These are phyloP conservation scores for Diploscapter pachys DNA, from an alignment of 1,140 invertebrate species.

Conservation along the genomic window DNA sequence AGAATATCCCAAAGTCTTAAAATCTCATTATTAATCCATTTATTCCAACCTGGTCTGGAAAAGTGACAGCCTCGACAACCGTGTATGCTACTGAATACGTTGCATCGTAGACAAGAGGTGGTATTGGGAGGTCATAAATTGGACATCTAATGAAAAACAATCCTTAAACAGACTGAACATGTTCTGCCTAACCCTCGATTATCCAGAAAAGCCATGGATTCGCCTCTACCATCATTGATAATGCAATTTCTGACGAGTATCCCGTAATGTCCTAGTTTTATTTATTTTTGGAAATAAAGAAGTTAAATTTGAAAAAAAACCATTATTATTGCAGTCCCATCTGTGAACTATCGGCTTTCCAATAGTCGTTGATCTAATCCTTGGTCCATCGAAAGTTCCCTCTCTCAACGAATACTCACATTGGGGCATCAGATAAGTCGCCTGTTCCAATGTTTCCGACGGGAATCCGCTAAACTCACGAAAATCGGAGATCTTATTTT, in stretches of 20 bases:
- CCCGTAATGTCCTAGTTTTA: conserved; percentile 42
- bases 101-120: conserved; percentile 37
- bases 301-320: conserved; percentile 16
- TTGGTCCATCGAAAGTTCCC: conserved; percentile 45
- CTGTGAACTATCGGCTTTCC: conserved; percentile 48
- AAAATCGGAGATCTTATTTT: too few species aligned
- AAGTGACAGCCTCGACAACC: conserved; percentile 44
- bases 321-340: conserved; percentile 49
- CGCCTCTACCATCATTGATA: conserved; percentile 43
- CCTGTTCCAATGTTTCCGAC: conserved; percentile 35
- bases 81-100: conserved; percentile 43
- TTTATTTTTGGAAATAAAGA: background rate
- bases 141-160: conserved; percentile 19
- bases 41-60: conserved; percentile 44
- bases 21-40: background rate
- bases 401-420: conserved; percentile 45
- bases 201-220: conserved; percentile 15
- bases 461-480: conserved; percentile 20
- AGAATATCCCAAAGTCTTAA: too few species aligned
- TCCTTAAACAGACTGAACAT: conserved; percentile 17
- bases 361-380: conserved; percentile 36
- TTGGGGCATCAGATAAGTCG: conserved; percentile 39
- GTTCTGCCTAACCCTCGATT: conserved; percentile 42
- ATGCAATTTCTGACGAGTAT: conserved; percentile 49
- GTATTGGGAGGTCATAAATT: conserved; percentile 9